phyloP scores from a whole-genome alignment of 2,113 vertebrate species.

The Martes martes region DNA sequence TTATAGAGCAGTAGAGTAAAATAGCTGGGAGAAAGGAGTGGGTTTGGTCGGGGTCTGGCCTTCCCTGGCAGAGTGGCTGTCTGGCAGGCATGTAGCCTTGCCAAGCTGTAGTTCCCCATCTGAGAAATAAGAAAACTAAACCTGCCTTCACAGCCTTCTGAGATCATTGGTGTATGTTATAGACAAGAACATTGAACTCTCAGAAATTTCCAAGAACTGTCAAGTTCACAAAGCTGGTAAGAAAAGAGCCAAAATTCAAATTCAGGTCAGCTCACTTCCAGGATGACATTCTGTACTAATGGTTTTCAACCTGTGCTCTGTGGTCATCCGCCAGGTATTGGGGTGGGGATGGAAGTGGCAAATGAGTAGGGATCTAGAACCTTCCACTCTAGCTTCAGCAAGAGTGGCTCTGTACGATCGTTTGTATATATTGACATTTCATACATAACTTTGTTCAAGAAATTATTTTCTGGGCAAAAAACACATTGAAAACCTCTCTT shows the following conservation, averaged over 20 bases:
- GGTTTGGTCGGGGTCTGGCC: not conserved
- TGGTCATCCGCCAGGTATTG: not conserved
- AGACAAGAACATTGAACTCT: not conserved
- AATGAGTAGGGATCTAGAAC: not conserved
- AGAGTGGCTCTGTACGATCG: not conserved
- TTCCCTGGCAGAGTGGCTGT: not conserved
- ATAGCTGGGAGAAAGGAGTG: not conserved
- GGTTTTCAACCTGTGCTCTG: not conserved
- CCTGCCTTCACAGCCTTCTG: not conserved
- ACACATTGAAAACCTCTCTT: not conserved
- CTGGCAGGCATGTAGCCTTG: not conserved
- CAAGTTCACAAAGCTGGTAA: not conserved
- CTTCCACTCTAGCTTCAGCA: not conserved
- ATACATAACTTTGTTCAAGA: not conserved
- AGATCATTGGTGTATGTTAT: not conserved
- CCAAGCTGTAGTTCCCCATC: not conserved
- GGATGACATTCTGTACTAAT: not conserved
- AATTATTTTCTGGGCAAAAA: not conserved
- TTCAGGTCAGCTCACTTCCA: not conserved
- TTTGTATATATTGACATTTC: not conserved
- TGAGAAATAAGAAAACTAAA: conserved; percentile 45
- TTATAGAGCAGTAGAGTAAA: not conserved
- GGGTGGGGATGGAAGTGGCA: not conserved
- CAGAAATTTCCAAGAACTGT: not conserved
- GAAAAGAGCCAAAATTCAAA: not conserved